Evolutionary conservation across 2,797 vertebrate species (phyloP).

Genomic region (Sciurus vulgaris): DNA sequence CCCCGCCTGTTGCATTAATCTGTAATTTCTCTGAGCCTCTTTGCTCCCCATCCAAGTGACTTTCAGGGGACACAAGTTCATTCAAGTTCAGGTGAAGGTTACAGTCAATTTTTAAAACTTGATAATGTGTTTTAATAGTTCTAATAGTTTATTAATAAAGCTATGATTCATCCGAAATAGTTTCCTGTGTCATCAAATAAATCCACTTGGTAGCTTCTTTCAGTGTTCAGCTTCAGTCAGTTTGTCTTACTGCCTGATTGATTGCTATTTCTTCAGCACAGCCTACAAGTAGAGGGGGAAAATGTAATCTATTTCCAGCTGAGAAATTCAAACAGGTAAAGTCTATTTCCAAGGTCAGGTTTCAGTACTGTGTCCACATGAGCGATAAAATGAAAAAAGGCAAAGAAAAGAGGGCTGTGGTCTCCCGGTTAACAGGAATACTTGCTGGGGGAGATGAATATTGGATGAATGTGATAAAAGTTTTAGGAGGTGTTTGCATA

Average conservation of each 20-base stretch:
- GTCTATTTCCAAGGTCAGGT: conserved; percentile 42
- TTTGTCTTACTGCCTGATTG: background rate
- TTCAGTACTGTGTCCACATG: conserved; percentile 11
- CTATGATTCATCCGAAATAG: background rate
- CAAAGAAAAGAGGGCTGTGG: background rate
- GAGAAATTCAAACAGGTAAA: conserved; percentile 39
- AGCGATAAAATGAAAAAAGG: background rate
- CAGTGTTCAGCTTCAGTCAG: background rate
- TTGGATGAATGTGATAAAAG: conserved; percentile 41
- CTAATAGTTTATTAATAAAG: background rate
- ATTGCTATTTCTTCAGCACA: conserved; percentile 48
- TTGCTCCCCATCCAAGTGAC: background rate
- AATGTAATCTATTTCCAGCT: background rate
- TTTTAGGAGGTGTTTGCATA: conserved; percentile 33
- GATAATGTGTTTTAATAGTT: background rate
- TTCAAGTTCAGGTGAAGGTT: conserved; percentile 6
- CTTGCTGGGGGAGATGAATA: background rate
- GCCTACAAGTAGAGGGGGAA: background rate
- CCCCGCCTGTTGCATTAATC: background rate
- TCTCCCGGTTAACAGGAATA: background rate
- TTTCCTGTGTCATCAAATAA: background rate
- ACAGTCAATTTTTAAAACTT: background rate
- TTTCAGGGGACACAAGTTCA: background rate
- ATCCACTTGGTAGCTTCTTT: background rate
- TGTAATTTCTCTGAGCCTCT: background rate